Evolutionary conservation across 2,888 invertebrate genomes (phyloP).

Genomic region (Ophioninae sp.): DNA sequence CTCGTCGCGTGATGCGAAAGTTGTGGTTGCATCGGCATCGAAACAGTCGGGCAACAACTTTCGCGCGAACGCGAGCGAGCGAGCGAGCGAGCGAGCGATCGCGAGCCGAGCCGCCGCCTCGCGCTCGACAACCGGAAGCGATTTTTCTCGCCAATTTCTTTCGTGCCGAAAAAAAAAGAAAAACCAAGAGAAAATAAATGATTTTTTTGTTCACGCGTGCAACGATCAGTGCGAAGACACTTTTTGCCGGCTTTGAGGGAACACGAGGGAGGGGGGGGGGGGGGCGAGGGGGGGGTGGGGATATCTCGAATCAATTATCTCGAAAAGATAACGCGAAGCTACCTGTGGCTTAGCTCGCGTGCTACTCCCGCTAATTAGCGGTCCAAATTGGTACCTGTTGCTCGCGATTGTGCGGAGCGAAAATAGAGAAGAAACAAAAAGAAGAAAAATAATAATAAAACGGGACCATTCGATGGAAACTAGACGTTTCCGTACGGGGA

Average conservation of each 20-base stretch:
- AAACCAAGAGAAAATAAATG: no score
- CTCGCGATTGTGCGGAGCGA: constrained; percentile 38
- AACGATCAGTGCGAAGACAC: no score
- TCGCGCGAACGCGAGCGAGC: neutral
- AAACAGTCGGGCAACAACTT: constrained; percentile 10
- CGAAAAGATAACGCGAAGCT: constrained; percentile 22
- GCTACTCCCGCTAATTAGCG: constrained; percentile 62
- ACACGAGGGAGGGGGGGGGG: no score
- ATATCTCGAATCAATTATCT: constrained; percentile 30
- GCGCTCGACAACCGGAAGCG: no score
- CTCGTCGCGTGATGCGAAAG: neutral
- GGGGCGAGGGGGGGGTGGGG: no score
- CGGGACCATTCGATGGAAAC: neutral
- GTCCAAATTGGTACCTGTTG: constrained; percentile 71
- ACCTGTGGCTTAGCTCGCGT: constrained; percentile 42
- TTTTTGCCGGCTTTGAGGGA: no score
- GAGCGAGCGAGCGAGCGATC: no score
- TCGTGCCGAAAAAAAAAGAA: no score
- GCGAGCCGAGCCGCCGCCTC: no score
- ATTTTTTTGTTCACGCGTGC: no score
- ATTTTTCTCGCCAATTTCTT: no score
- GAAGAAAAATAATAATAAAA: neutral
- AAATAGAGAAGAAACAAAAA: constrained; percentile 16
- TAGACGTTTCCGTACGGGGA: constrained; percentile 1
- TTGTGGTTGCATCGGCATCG: neutral